Base-by-base conservation (phyloP, 2,888 invertebrate genomes). In the Perdita meconis region DNA sequence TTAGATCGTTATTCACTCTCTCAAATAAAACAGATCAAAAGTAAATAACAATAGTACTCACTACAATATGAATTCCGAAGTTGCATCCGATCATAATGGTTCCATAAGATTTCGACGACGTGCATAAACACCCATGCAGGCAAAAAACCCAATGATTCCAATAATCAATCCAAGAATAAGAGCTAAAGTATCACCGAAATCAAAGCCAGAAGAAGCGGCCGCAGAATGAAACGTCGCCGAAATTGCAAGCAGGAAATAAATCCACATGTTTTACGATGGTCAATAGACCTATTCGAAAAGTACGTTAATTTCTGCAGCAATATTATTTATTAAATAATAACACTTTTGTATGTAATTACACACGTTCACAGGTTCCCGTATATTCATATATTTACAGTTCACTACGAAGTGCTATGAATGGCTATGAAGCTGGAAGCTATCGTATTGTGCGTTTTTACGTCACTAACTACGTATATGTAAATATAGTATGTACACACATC, bases 111-210 rank as follows among this genome's bases (percentile, higher is more conserved):
- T 94, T 91, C 93, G 93, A 90, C 94, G 94, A 87, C 96, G 93
- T 22, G 95, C 95, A 89, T 95, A 95, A 82, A 94, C 95, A 42
- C 95, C 96, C 87, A 96, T 93, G 91, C 95, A 95, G 24, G 95
- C 95, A 64, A 95, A 93, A 73, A 95, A 94, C 85, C 95, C 95
- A 72, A 95, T 89, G 30, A 94, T 93, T 56, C 94, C 93, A 50
- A 95, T 93, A 51, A 94, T 93, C 47, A 95, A 86, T 0, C 95
- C 95, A 61, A 96, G 88, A 81, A 95, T 93, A 24, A 95, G 93
- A 4, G 95, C 96, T 80, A 95, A 87, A 78, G 95, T 95, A 90
- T 95, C 95, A 1, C 95, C 95, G 88, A 95, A 95, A 90, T 95
- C 95, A 86, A 95, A 95, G 72, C 93, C 93, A 64, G 93, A 91